These are phyloP conservation scores for Pristis pectinata DNA, from an alignment of 2,797 vertebrate genomes.

Conservation along the genomic window DNA sequence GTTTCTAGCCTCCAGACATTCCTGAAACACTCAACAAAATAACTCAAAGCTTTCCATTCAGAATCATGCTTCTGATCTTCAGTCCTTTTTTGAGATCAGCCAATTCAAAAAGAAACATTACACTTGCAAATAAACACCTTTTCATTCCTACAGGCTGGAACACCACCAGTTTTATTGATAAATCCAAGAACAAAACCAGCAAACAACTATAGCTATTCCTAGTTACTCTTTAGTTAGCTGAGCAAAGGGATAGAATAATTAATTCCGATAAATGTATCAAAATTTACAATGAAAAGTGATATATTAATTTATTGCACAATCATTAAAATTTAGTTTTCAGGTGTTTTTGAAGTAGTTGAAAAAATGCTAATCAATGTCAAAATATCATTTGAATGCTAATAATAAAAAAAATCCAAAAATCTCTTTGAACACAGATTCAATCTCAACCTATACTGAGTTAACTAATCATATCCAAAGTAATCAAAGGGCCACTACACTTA, in stretches of 20 bases:
- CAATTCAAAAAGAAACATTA: background rate
- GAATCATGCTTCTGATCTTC: background rate
- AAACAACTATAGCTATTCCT: background rate
- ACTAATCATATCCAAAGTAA: background rate
- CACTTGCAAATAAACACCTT: background rate
- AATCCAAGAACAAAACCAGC: background rate
- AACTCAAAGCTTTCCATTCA: background rate
- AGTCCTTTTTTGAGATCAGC: background rate
- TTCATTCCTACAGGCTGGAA: background rate
- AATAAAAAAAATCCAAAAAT: background rate
- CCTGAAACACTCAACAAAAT: background rate
- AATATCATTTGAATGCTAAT: background rate
- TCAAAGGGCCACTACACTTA: background rate
- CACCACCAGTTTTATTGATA: background rate
- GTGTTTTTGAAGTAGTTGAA: background rate
- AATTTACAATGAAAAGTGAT: background rate
- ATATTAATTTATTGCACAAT: background rate
- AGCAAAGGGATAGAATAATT: background rate
- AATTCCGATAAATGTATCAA: background rate
- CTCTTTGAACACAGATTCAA: background rate
- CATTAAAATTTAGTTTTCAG: background rate
- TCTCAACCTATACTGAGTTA: background rate
- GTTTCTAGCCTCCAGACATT: conserved; percentile 15
- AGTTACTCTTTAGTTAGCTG: background rate
- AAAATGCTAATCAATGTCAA: background rate